phyloP scores from a whole-genome alignment of 1,140 invertebrate species.

The Luehdorfia chinensis region DNA sequence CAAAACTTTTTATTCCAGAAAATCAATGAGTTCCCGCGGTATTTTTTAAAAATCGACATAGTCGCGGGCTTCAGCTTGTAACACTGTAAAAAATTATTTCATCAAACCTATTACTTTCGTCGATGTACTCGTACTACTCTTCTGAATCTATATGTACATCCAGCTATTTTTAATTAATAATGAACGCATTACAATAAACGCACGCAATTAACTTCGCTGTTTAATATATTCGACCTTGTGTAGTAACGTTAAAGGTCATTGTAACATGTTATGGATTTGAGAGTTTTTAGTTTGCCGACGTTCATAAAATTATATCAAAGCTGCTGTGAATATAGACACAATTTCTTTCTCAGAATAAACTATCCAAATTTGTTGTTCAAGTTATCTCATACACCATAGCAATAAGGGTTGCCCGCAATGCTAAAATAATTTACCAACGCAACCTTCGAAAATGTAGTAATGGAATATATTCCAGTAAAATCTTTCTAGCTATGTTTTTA shows the following conservation, averaged over 20 bases:
- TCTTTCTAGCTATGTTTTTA: too few species aligned
- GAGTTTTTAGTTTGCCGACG: background rate
- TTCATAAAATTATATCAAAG: constrained; percentile 4
- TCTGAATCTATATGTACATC: too few species aligned
- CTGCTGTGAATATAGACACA: constrained; percentile 2
- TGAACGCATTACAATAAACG: constrained; percentile 5
- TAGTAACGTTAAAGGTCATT: background rate
- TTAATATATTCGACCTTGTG: background rate
- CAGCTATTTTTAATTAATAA: constrained; percentile 16
- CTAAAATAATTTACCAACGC: too few species aligned
- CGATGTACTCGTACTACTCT: constrained; percentile 6
- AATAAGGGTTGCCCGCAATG: constrained; percentile 2
- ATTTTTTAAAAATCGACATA: too few species aligned
- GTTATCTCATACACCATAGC: background rate
- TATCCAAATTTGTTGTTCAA: constrained; percentile 9
- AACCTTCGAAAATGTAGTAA: too few species aligned
- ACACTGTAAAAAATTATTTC: too few species aligned
- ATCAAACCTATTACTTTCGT: constrained; percentile 1
- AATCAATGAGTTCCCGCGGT: too few species aligned
- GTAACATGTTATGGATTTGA: background rate
- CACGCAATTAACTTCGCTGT: constrained; percentile 9
- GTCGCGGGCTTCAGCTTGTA: too few species aligned
- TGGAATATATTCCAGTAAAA: too few species aligned
- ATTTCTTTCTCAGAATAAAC: constrained; percentile 12
- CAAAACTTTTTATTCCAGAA: too few species aligned